Base-by-base conservation (phyloP, 2,797 vertebrate species). In the Uromys caudimaculatus region DNA sequence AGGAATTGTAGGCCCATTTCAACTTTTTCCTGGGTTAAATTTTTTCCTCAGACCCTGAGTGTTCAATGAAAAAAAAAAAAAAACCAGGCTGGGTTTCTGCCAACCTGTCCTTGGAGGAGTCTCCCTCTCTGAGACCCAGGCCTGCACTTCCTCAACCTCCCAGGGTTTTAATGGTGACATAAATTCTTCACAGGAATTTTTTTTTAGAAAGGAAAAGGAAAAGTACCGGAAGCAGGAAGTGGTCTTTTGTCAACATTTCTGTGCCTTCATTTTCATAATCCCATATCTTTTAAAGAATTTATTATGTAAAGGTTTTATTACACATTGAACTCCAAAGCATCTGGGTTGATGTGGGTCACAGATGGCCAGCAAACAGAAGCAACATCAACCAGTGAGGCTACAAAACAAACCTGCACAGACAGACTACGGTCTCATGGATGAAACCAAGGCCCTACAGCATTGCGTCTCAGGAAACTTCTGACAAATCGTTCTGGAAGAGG, bases 241-340 rank as follows among this genome's bases (percentile, higher is more conserved):
- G 86, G 91, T 91, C 87, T 94, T 97, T 98, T 96, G 90, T 95
- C 96, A 82, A 71, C 94, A 94, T 98, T 93, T 97, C 95, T 96
- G 27, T 95, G 97, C 91, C 93, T 75, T 95, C 82, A 64, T 97
- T 94, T 95, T 96, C 97, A 87, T 95, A 73, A 93, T 89, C 79
- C 89, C 93, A 90, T 92, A 77, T 93, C 93, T 96, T 95, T 88
- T 60, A 97, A 97, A 79, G 95, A 95, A 91, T 88, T 93, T 96
- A n/a, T n/a, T n/a, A n/a, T n/a, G n/a, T n/a, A n/a, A n/a, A 44
- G 44, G 44, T 96, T 97, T 97, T 96, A 97, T 84, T 95, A 62
- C 93, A 71, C 89, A 47, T 85, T 95, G 89, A 95, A 96, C 94
- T 97, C 86, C 95, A 90, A 94, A 94, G 76, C 50, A 85, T 56